Percentiles rank a stretch among this genome's conserved stretches.
phyloP scores from a whole-genome alignment of 2,888 invertebrate species.

The Tinea semifulvella region DNA sequence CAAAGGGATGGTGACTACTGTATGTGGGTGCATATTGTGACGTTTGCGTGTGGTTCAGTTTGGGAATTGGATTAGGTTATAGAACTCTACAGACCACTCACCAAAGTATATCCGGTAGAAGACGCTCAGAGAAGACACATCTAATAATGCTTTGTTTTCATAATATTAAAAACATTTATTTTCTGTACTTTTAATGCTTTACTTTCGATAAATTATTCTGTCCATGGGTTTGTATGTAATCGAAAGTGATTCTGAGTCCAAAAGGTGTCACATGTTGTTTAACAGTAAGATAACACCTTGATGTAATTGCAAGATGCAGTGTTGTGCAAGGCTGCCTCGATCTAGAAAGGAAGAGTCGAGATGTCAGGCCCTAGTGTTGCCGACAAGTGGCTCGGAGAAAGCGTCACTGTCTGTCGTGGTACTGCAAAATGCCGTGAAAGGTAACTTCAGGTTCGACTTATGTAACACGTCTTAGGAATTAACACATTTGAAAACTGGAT shows the following conservation, averaged over 20 bases:
- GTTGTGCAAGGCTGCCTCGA: slow-evolving; percentile 26
- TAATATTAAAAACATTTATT: no score
- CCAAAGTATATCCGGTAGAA: no score
- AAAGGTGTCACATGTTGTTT: slow-evolving; percentile 2
- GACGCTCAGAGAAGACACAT: no score
- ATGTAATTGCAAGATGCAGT: background rate
- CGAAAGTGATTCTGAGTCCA: slow-evolving; percentile 5
- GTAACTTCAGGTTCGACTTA: slow-evolving; percentile 1
- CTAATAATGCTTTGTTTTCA: no score
- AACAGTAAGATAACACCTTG: background rate
- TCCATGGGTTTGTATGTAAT: background rate
- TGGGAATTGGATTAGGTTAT: no score
- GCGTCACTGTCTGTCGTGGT: slow-evolving; percentile 25
- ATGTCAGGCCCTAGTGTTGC: slow-evolving; percentile 44
- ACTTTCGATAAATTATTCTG: background rate
- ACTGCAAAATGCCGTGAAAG: slow-evolving; percentile 1
- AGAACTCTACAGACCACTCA: no score
- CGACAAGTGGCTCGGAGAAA: slow-evolving; percentile 34
- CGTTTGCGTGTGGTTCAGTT: no score
- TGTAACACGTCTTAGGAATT: background rate
- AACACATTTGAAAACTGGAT: background rate
- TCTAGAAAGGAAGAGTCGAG: slow-evolving; percentile 63
- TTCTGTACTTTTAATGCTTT: no score
- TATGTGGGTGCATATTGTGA: no score
- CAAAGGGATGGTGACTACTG: no score